These are phyloP conservation scores for Dicranocentrus wangi DNA, from an alignment of 2,888 invertebrate genomes.

Conservation along the genomic window DNA sequence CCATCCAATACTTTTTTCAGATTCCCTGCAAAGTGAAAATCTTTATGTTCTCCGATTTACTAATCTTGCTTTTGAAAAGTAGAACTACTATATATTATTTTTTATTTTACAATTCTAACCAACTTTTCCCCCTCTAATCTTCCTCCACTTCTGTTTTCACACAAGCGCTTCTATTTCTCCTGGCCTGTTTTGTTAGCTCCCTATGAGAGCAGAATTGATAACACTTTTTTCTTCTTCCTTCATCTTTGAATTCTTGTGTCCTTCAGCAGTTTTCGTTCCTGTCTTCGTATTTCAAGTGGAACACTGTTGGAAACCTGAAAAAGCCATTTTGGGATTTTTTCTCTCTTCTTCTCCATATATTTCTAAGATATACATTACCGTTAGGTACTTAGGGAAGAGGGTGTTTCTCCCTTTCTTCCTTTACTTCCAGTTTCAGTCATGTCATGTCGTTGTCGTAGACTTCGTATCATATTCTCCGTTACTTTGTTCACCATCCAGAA, in stretches of 20 bases:
- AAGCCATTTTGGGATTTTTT: not conserved
- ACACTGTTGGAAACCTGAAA: not conserved
- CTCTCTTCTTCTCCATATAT: not conserved
- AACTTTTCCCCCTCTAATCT: no score
- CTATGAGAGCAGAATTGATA: no score
- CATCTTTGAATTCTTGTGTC: constrained; percentile 19
- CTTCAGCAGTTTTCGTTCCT: constrained; percentile 19
- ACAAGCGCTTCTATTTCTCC: constrained; percentile 1
- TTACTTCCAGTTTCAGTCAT: constrained; percentile 37
- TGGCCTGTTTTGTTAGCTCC: not conserved
- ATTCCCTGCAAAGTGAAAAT: no score
- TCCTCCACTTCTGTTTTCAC: constrained; percentile 6
- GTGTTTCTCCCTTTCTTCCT: constrained; percentile 3
- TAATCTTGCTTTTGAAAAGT: no score
- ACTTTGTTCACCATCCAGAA: constrained; percentile 30
- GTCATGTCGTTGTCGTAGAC: constrained; percentile 42
- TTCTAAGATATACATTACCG: not conserved
- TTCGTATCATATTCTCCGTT: constrained; percentile 29
- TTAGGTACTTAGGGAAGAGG: not conserved
- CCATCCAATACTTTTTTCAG: no score
- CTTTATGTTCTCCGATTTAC: no score
- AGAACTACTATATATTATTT: no score
- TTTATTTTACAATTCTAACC: no score
- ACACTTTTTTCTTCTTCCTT: no score
- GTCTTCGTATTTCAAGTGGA: not conserved